Evolutionary conservation across 2,113 vertebrate species (phyloP).

Genomic region (Vulpes vulpes): DNA sequence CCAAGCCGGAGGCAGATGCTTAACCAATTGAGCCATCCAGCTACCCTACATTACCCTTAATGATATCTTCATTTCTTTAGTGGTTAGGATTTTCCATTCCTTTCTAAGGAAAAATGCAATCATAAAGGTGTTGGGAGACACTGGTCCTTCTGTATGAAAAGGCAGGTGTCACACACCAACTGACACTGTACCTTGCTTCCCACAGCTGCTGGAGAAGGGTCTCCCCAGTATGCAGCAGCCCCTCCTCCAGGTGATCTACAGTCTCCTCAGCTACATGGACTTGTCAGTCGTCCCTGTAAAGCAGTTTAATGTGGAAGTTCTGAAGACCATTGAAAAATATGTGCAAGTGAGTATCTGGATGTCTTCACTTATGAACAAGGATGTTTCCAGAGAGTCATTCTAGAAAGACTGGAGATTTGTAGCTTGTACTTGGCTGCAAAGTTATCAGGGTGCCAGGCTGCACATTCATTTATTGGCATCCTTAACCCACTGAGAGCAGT

Average conservation of each 20-base stretch:
- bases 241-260: conserved; percentile 97
- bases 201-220: conserved; percentile 96
- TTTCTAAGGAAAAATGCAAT: not conserved
- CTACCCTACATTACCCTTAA: not conserved
- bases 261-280: conserved; percentile 98
- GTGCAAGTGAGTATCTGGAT: conserved; percentile 91
- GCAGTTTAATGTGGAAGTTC: conserved; percentile 97
- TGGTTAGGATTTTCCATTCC: not conserved
- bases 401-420: not conserved
- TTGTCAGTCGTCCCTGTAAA: conserved; percentile 95
- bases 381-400: not conserved
- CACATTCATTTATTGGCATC: rapidly evolving
- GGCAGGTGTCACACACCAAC: not conserved
- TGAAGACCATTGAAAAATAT: conserved; percentile 98
- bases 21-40: no score
- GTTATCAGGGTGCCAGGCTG: rapidly evolving
- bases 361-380: not conserved
- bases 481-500: no score
- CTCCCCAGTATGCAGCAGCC: conserved; percentile 98
- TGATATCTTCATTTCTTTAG: not conserved
- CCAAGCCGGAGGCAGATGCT: no score
- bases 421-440: no score
- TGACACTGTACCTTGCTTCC: not conserved
- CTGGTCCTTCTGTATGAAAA: not conserved
- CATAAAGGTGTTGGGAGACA: not conserved